Evolutionary conservation across 2,888 invertebrate species (phyloP), one percentile per base, ranked within the genome.

Genomic region (Desoria tigrina): DNA sequence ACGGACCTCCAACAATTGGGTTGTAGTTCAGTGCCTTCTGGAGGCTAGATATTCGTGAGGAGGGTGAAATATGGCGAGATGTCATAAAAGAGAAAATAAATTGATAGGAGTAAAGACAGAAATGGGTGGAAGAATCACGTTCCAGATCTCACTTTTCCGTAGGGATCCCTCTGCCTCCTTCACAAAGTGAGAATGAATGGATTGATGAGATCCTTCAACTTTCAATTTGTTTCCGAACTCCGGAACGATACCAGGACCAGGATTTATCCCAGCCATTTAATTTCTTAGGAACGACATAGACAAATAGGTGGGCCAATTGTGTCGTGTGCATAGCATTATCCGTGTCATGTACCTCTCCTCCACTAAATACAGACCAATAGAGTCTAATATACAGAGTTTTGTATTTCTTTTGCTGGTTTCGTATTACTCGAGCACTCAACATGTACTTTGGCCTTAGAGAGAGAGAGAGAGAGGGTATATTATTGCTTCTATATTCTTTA

Each of bases 111-210:
- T 56, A 61, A 68, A 64, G 68, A 64, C 68, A 23, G 55, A 63
- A 64, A 68, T 68, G 51, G 51, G 26, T 18, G 23, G 39, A n/a
- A 50, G 42, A 68, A 68, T 68, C 68, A 68, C 68, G 68, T 68
- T 61, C 64, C 45, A 53, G 24, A 26, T 59, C 59, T 59, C 59
- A 59, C 45, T 59, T 59, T 59, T 45, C 59, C 16, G 21, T 11
- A 7, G 28, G n/a, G 24, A 32, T 14, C 18, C 11, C 4, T 53
- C 24, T 7, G 4, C 24, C 24, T 18, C 3, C 4, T 57, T n/a
- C 18, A 7, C 6, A 11, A 7, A 32, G 32, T 32, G 11, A 11
- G 11, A 32, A 32, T 32, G 32, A 11, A 32, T 32, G 56, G 56
- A 57, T 57, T 57, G 56, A 57, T 57, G 56, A 39, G 42, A 37